Evolutionary conservation across 2,888 invertebrate species (phyloP).

Genomic region (Cantharis rustica): DNA sequence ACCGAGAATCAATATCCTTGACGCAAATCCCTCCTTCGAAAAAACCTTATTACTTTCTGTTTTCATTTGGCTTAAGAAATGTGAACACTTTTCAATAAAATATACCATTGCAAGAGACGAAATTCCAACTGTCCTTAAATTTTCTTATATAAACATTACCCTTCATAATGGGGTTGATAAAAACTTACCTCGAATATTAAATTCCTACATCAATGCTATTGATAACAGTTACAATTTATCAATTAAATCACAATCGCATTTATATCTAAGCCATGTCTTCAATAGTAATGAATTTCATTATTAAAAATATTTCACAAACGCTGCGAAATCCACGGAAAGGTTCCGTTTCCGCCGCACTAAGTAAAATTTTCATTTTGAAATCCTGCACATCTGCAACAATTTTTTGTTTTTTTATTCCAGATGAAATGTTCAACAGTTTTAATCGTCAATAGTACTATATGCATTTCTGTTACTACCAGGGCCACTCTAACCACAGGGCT

Average conservation of each 20-base stretch:
- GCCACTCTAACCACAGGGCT: too few species aligned
- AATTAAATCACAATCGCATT: background rate
- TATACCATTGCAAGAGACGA: background rate
- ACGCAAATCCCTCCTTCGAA: background rate
- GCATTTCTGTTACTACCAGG: too few species aligned
- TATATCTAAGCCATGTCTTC: background rate
- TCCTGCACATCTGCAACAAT: too few species aligned
- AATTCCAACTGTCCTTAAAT: background rate
- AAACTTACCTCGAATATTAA: constrained; percentile 1
- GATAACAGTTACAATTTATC: background rate
- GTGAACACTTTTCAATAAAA: background rate
- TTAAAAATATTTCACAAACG: too few species aligned
- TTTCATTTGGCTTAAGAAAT: background rate
- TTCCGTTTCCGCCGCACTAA: too few species aligned
- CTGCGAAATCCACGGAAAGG: too few species aligned
- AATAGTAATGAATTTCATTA: background rate
- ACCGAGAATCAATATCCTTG: background rate
- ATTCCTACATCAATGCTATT: background rate
- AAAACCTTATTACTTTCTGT: background rate
- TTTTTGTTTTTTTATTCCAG: too few species aligned
- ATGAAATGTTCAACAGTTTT: too few species aligned
- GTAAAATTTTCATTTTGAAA: too few species aligned
- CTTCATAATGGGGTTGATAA: background rate
- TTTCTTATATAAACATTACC: background rate
- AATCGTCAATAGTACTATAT: too few species aligned